These are phyloP conservation scores for Zootermopsis nevadensis DNA, from an alignment of 2,888 invertebrate species.

Conservation along the genomic window DNA sequence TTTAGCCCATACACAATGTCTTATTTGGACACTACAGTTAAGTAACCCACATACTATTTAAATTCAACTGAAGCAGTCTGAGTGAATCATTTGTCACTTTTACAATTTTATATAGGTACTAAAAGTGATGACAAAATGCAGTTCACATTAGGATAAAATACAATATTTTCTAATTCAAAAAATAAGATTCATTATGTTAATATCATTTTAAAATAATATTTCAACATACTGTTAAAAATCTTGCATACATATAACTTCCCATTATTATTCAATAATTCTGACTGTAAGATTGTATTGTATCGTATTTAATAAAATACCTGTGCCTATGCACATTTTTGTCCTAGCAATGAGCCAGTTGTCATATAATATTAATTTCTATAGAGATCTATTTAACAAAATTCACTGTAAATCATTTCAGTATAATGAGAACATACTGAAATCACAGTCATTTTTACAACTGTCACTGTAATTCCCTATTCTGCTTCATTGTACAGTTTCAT, in stretches of 20 bases:
- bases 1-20: no score
- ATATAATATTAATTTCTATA: background rate
- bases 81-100: no score
- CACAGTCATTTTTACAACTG: background rate
- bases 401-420: conserved; percentile 24
- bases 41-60: no score
- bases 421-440: background rate
- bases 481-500: conserved; percentile 1
- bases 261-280: background rate
- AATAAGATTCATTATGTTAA: no score
- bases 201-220: background rate
- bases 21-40: no score
- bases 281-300: background rate
- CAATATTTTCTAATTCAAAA: no score
- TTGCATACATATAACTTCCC: background rate
- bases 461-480: background rate
- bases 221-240: background rate
- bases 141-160: no score
- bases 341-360: background rate
- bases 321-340: background rate
- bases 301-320: background rate
- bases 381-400: background rate
- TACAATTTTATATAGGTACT: no score
- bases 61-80: no score
- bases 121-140: no score